Evolutionary conservation across 2,888 invertebrate genomes (phyloP), one percentile per base, ranked within the genome.

Genomic region (Epicampocera succincta): DNA sequence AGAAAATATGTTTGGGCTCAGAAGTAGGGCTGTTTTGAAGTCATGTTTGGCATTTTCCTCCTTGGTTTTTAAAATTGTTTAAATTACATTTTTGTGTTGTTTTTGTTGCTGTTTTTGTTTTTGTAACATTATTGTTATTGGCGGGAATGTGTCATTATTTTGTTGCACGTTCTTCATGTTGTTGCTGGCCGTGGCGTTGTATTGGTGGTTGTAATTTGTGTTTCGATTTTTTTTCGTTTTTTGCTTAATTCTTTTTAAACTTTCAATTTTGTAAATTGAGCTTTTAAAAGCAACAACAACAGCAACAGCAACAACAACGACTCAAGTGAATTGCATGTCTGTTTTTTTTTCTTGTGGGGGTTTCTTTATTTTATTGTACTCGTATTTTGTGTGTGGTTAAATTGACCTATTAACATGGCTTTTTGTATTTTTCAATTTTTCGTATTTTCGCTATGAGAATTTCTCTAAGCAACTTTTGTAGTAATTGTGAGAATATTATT

Each of bases 391-490:
- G 72, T 77, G 72, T 69, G 79, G 79, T 75, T 83, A 74, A 66
- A 79, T 68, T 84, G 84, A 84, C 84, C 81, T 83, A 84, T 84
- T 84, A 81, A 83, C 83, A 82, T 84, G 80, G 73, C 75, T 75
- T 66, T 79, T 75, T 56, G 72, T 33, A 19, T 21, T 40, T 42
- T 75, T 33, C 17, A 54, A n/a, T n/a, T 46, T 58, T 42, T 40
- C 17, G 50, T 38, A 63, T 46, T 12, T 65, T 25, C 9, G 9
- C 42, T 65, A 61, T 81, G 76, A 63, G 72, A 76, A 72, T 77
- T 73, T 81, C 48, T 76, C 19, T 46, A 44, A 33, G 9, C 5
- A n/a, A 21, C 15, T 61, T 48, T 17, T 13, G n/a, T 25, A 58
- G 44, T 74, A 69, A 80, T 58, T 80, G 63, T 80, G 79, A 74